These are phyloP conservation scores for human (Homo sapiens) DNA, from an alignment of 2,113 vertebrate species.

Conservation along the genomic window GRCh38 chr5:144705501-144706000, in stretches of 20 bases:
- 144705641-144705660: not conserved
- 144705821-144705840: not conserved
- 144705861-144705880: not conserved
- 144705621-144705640: not conserved
- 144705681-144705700: not conserved
- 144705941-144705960: not conserved
- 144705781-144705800: not conserved
- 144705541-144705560: not conserved
- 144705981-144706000: not conserved
- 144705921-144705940: not conserved
- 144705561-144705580: not conserved
- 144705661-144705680: not conserved
- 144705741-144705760: not conserved
- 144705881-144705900: not conserved
- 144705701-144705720: not conserved
- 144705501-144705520: not conserved
- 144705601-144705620: not conserved
- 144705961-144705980: not conserved
- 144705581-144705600: not conserved
- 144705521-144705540: not conserved
- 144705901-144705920: not conserved
- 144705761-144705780: not conserved
- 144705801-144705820: not conserved
- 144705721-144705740: not conserved
- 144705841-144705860: not conserved